Base-by-base conservation (phyloP, 2,113 vertebrate species). In the Scatophagus argus region DNA sequence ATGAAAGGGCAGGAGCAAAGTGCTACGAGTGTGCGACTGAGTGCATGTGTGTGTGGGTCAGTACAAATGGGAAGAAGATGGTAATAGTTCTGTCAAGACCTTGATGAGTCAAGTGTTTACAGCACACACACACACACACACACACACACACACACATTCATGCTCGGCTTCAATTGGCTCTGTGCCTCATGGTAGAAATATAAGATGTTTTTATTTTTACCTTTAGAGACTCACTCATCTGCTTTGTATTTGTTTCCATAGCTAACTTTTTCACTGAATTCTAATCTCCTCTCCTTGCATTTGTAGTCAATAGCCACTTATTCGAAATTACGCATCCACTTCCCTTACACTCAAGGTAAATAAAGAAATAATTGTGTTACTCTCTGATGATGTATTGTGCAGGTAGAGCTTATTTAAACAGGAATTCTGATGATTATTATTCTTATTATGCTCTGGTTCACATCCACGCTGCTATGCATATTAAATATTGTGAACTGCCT, bases 71-170 rank as follows among this genome's bases (percentile, higher is more conserved):
- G 88, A 91, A 91, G 85, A 90, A 87, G 90, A 94, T 92, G 83
- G 87, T 93, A 93, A 94, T 92, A 83, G 84, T 77, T 90, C 86
- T 93, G 92, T 93, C 93, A 93, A 90, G 86, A 76, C 77, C 49
- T 75, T 85, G 79, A 88, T 89, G 49, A 89, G 87, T 80, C 80
- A 76, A 65, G 47, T 27, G 43, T 75, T 74, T 86, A 60, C 56
- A 25, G 25, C 21, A 23, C 32, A 60, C 41, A 39, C 13, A 4
- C 25, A 43, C 25, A 21, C 49, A 23, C 38, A 9, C 8, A 62
- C 4, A 61, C 52, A 70, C 51, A 38, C 9, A 46, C 21, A 27
- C 38, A 72, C 44, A 43, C 23, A 41, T 44, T 14, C 46, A n/a
- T 11, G 14, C 46, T 12, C 14, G 4, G 32, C 19, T 41, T 17